Percentiles rank a stretch among this genome's conserved stretches.
These are phyloP conservation scores for Poeciliopsis infans DNA, from an alignment of 2,797 vertebrate genomes.

Conservation along the genomic window DNA sequence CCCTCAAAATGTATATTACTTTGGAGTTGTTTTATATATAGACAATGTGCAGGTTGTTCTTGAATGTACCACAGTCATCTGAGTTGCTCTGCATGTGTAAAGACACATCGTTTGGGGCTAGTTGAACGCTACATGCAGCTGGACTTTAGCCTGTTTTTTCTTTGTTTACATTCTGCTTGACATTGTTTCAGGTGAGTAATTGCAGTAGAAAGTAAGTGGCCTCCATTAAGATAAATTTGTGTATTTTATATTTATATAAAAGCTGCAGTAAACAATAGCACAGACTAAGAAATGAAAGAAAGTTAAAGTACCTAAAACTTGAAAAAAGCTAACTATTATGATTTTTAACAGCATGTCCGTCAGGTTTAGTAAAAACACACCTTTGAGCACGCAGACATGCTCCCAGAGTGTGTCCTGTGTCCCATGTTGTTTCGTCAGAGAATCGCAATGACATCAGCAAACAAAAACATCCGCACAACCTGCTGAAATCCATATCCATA, in stretches of 20 bases:
- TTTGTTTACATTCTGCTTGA: background rate
- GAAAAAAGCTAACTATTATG: background rate
- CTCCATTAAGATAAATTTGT: background rate
- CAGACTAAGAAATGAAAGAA: background rate
- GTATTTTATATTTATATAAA: background rate
- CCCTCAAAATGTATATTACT: background rate
- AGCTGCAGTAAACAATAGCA: background rate
- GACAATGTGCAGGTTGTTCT: background rate
- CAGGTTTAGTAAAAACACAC: conserved; percentile 13
- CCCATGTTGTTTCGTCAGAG: conserved; percentile 53
- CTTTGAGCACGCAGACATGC: conserved; percentile 8
- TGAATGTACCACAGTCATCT: background rate
- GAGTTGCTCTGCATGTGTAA: background rate
- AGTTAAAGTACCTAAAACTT: background rate
- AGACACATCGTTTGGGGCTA: background rate
- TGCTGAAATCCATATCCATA: conserved; percentile 43
- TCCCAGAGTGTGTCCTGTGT: conserved; percentile 44
- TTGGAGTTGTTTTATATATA: background rate
- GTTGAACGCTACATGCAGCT: background rate
- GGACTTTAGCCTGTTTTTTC: background rate
- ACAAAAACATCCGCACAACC: conserved; percentile 60
- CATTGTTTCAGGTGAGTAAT: background rate
- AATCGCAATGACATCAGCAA: conserved; percentile 66
- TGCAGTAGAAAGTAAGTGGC: background rate
- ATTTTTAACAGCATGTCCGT: conserved; percentile 1